phyloP scores from a whole-genome alignment of 2,888 invertebrate genomes.

The Amblyteles armatorius region DNA sequence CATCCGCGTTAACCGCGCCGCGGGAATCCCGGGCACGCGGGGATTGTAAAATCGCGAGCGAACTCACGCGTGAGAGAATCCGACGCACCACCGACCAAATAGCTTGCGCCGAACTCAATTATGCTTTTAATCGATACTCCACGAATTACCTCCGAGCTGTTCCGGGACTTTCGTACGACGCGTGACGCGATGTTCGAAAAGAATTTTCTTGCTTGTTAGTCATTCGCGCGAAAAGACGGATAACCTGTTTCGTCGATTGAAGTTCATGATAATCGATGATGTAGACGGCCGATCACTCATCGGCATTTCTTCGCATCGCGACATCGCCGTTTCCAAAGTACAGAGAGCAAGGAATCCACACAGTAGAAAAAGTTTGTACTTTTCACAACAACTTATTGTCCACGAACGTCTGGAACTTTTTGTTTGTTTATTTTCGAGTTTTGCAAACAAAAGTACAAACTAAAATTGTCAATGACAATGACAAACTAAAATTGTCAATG shows the following conservation, averaged over 20 bases:
- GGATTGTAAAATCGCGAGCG: slow-evolving; percentile 61
- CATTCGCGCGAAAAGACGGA: not conserved
- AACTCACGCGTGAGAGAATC: slow-evolving; percentile 65
- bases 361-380: too few relatives aligned
- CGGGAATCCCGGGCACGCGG: slow-evolving; percentile 57
- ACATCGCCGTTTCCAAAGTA: not conserved
- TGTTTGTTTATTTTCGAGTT: too few relatives aligned
- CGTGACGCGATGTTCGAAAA: not conserved
- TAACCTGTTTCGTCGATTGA: not conserved
- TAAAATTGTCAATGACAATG: too few relatives aligned
- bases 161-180: slow-evolving; percentile 17
- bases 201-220: slow-evolving; percentile 1
- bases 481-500: too few relatives aligned
- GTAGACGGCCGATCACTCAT: not conserved
- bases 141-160: slow-evolving; percentile 45
- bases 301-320: not conserved
- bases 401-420: too few relatives aligned
- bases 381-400: too few relatives aligned
- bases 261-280: not conserved
- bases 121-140: slow-evolving; percentile 54
- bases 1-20: slow-evolving; percentile 51
- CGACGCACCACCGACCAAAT: slow-evolving; percentile 1
- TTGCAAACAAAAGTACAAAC: too few relatives aligned
- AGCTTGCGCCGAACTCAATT: slow-evolving; percentile 49
- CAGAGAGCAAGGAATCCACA: too few relatives aligned